Conservation (phyloP, 2,113 vertebrate species). For the Psammodynastes pulverulentus region DNA sequence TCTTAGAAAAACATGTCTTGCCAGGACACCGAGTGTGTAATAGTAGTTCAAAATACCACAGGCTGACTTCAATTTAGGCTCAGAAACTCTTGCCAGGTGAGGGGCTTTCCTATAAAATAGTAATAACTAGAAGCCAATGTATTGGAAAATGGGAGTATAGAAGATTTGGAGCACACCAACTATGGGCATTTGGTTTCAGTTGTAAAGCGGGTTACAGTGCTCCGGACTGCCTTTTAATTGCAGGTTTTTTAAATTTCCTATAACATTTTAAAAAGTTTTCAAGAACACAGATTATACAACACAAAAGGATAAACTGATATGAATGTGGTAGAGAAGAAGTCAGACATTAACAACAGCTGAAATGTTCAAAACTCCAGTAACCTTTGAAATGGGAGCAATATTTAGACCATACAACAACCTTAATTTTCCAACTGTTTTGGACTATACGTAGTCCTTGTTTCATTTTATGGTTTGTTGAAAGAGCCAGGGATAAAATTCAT, state of each 20-base stretch:
- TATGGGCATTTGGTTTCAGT: not conserved
- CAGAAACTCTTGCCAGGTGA: not conserved
- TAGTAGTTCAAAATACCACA: not conserved
- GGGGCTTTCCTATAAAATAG: not conserved
- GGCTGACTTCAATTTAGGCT: not conserved
- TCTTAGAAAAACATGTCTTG: not conserved
- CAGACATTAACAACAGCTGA: not conserved
- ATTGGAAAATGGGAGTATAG: not conserved
- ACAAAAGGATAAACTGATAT: not conserved
- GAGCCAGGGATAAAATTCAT: not conserved
- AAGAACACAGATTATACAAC: not conserved
- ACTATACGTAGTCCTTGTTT: not conserved
- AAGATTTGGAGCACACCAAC: not conserved
- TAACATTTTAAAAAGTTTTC: not conserved
- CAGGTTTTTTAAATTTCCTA: not conserved
- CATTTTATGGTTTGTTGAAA: not conserved
- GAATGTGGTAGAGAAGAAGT: not conserved
- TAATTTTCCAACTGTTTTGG: not conserved
- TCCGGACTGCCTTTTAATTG: not conserved
- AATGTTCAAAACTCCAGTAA: not conserved
- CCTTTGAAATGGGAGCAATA: not conserved
- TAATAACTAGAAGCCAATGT: not conserved
- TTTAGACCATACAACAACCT: not conserved
- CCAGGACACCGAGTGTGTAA: not conserved
- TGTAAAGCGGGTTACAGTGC: not conserved